phyloP scores from a whole-genome alignment of 1,140 invertebrate genomes.

The Charaxes varanes region DNA sequence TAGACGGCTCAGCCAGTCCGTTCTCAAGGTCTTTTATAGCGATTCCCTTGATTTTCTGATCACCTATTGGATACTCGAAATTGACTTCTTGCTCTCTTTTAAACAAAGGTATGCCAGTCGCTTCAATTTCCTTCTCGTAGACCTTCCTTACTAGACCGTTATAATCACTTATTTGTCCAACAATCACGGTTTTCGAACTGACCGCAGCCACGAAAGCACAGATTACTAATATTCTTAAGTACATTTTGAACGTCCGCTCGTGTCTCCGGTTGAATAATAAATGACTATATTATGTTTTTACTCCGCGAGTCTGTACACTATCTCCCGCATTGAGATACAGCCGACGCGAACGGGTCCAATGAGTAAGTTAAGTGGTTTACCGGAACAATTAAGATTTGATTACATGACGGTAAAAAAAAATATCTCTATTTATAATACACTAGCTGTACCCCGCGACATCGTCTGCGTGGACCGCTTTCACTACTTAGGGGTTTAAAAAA shows the following conservation, averaged over 20 bases:
- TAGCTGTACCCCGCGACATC: too few relatives aligned
- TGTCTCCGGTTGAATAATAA: slow-evolving; percentile 9
- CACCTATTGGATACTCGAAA: slow-evolving; percentile 50
- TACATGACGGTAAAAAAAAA: slow-evolving; percentile 5
- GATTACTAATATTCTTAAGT: slow-evolving; percentile 14
- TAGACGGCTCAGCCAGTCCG: slow-evolving; percentile 38
- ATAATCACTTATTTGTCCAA: slow-evolving; percentile 45
- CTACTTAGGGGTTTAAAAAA: too few relatives aligned
- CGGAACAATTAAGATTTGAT: neutral
- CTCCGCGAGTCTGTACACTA: too few relatives aligned
- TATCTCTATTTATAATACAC: neutral
- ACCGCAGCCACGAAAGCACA: slow-evolving; percentile 11
- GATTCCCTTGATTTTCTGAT: slow-evolving; percentile 62
- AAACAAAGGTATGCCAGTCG: slow-evolving; percentile 30
- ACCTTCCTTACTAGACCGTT: slow-evolving; percentile 41
- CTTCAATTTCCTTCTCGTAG: slow-evolving; percentile 36
- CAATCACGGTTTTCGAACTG: slow-evolving; percentile 37
- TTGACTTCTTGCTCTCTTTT: slow-evolving; percentile 44
- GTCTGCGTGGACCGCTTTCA: too few relatives aligned
- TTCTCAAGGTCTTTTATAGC: slow-evolving; percentile 37
- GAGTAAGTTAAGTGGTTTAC: slow-evolving; percentile 8
- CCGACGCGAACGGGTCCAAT: slow-evolving; percentile 8
- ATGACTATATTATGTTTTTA: slow-evolving; percentile 1
- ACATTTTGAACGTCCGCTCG: slow-evolving; percentile 18
- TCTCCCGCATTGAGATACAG: too few relatives aligned